phyloP scores from a whole-genome alignment of 2,113 vertebrate genomes.

The Numenius arquata region DNA sequence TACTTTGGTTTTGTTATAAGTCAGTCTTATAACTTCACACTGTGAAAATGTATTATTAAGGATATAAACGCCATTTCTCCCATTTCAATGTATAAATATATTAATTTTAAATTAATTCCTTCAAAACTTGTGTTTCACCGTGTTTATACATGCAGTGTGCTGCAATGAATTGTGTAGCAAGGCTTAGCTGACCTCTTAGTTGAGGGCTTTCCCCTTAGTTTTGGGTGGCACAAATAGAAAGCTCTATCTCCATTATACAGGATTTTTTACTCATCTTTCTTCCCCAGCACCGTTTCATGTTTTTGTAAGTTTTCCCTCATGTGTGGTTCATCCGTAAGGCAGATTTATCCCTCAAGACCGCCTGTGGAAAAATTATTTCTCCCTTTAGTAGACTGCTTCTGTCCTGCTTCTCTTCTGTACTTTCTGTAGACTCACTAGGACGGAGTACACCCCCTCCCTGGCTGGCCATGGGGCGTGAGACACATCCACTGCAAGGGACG shows the following conservation, averaged over 20 bases:
- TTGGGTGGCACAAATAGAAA: background rate
- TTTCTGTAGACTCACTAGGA: accelerated
- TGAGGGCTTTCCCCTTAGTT: background rate
- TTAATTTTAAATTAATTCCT: background rate
- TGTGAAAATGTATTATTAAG: background rate
- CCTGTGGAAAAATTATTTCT: background rate
- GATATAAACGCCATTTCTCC: background rate
- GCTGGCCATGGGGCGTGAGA: accelerated
- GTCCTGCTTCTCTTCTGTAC: background rate
- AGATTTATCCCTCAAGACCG: background rate
- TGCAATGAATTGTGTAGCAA: background rate
- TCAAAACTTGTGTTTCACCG: background rate
- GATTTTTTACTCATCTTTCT: background rate
- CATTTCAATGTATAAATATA: background rate
- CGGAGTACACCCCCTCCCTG: accelerated
- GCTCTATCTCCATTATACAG: background rate
- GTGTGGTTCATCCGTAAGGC: background rate
- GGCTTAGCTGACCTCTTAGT: background rate
- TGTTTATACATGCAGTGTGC: background rate
- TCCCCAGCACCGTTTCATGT: background rate
- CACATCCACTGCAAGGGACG: background rate
- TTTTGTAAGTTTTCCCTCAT: background rate
- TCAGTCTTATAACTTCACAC: background rate
- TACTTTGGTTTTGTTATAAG: background rate
- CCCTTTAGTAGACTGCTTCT: background rate